Base-by-base conservation (phyloP, 2,797 vertebrate species). In the Chloroceryle inda region DNA sequence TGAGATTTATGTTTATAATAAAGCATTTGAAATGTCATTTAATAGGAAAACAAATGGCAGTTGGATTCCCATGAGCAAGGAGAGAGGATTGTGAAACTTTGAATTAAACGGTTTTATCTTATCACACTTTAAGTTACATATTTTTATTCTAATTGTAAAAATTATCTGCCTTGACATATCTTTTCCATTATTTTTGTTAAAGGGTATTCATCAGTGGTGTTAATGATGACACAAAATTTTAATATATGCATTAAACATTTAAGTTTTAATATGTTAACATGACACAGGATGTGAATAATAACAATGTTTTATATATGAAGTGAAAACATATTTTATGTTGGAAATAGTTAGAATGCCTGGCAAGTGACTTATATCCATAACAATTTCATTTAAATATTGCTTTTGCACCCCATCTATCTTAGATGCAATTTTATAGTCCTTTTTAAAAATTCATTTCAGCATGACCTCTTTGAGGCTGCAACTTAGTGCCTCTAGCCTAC, bases 351-450 rank as follows among this genome's bases (percentile, higher is more conserved):
- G 97, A 98, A 98, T 97, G 98, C 97, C 96, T 97, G 95, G 95
- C 96, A 98, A 98, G 96, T 98, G 98, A 98, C 98, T 98, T 98
- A 98, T 98, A 98, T 98, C 98, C 98, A 98, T 98, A 98, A 98
- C 98, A 98, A 98, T 98, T 98, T 98, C 98, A 99, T 99, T 99
- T 98, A 99, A 98, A 99, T 99, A 99, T 98, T 98, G 98, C 98
- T 98, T 99, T 99, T 98, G 98, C 98, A 98, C 98, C 98, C 98
- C 98, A 99, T 99, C 98, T 98, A 98, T 99, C 99, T 99, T 98
- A 96, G 98, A 98, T 97, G 97, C 98, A 99, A 99, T 99, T 99
- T 99, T 98, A 99, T 98, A 98, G 98, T 98, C 97, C 98, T 98
- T 98, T 99, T 98, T 97, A 99, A 99, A 99, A 99, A 99, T 98